Evolutionary conservation across 2,113 vertebrate genomes (phyloP).

Genomic region (Trematocara unimaculatum): DNA sequence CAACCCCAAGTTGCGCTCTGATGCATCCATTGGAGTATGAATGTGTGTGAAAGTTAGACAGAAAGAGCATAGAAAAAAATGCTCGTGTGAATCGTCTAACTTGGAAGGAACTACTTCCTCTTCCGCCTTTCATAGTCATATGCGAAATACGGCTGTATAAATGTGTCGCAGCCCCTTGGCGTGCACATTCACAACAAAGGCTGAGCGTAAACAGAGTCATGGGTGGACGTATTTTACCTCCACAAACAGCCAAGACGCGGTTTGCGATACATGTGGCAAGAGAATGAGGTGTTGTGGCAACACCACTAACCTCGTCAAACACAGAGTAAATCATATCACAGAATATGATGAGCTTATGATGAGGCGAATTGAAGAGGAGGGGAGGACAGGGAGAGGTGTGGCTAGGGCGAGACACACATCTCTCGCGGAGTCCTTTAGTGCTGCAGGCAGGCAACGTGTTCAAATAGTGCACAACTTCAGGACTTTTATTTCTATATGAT

Average conservation of each 20-base stretch:
- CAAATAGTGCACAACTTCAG: background rate
- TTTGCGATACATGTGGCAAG: background rate
- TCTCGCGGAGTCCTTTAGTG: background rate
- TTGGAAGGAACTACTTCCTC: background rate
- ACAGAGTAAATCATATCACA: background rate
- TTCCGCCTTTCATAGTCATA: background rate
- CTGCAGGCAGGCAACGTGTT: background rate
- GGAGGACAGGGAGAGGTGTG: fast-evolving
- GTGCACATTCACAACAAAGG: background rate
- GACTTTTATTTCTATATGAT: background rate
- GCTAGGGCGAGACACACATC: background rate
- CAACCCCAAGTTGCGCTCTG: background rate
- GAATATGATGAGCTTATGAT: background rate
- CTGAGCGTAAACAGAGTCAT: background rate
- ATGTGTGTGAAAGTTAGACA: background rate
- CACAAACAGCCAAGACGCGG: background rate
- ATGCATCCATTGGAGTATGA: background rate
- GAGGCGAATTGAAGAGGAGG: fast-evolving
- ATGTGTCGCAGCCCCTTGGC: fast-evolving
- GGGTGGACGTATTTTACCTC: background rate
- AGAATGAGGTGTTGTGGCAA: background rate
- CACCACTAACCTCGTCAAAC: background rate
- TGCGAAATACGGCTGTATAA: background rate
- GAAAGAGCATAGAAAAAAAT: background rate
- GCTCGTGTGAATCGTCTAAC: background rate